Conservation (phyloP, 1,140 invertebrate species). For the Leguminivora glycinivorella region DNA sequence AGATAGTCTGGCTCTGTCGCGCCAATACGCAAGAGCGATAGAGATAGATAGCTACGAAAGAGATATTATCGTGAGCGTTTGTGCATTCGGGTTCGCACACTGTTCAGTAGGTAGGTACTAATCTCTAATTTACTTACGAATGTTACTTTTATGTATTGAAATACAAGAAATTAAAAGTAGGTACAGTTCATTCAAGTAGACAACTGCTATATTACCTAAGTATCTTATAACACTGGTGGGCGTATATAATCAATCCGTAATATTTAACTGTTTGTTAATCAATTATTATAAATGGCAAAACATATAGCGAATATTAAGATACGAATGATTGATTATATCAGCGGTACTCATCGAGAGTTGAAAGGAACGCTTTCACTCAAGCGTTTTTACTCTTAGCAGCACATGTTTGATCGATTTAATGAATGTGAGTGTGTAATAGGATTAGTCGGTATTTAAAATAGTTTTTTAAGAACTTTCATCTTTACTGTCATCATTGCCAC, state of each 20-base stretch:
- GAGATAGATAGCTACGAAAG: too few species aligned
- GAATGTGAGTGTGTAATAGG: slow-evolving; percentile 19
- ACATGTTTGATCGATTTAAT: slow-evolving; percentile 14
- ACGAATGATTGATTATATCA: slow-evolving; percentile 26
- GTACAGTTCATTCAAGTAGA: too few species aligned
- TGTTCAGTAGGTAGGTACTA: too few species aligned
- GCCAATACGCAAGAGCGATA: too few species aligned
- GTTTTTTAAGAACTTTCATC: not conserved
- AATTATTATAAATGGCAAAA: slow-evolving; percentile 26
- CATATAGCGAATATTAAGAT: slow-evolving; percentile 3
- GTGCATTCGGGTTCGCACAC: too few species aligned
- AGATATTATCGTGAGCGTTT: too few species aligned
- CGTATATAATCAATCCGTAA: not conserved
- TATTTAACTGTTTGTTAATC: slow-evolving; percentile 14
- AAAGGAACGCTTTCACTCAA: slow-evolving; percentile 20
- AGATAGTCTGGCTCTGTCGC: too few species aligned
- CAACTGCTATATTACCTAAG: not conserved
- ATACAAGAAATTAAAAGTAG: too few species aligned
- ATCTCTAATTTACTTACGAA: too few species aligned
- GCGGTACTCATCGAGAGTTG: slow-evolving; percentile 19
- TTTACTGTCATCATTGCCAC: too few species aligned
- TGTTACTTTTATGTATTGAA: too few species aligned
- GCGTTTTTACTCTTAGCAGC: slow-evolving; percentile 11
- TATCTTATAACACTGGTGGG: not conserved
- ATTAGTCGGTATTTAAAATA: slow-evolving; percentile 12